Percentiles rank a stretch among this genome's conserved stretches.
Evolutionary conservation across 2,113 vertebrate genomes (phyloP).

Genomic region (Caranx ignobilis): DNA sequence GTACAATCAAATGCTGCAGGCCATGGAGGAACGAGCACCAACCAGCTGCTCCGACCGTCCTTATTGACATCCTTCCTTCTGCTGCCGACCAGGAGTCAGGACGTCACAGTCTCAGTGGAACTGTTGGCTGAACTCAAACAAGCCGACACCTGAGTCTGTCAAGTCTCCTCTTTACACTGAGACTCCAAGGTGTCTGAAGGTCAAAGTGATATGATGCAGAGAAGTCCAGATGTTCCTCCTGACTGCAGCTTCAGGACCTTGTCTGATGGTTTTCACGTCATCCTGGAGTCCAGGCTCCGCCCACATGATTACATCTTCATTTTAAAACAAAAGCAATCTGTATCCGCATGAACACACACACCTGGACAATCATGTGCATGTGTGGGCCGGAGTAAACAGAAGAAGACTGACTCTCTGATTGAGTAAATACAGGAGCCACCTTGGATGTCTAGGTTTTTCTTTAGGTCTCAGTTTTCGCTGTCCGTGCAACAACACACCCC

Average conservation of each 20-base stretch:
- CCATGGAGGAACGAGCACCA: constrained; percentile 12
- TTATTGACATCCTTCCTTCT: constrained; percentile 54
- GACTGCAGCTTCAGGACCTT: background rate
- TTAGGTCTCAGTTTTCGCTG: no score
- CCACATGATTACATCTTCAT: no score
- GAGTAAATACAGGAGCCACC: no score
- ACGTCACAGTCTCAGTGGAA: background rate
- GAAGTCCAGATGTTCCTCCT: background rate
- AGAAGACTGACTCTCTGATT: no score
- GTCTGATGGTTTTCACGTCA: background rate
- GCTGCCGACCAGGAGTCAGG: background rate
- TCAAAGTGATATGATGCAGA: background rate
- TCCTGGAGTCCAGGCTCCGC: background rate
- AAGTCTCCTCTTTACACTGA: background rate
- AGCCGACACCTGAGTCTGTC: background rate
- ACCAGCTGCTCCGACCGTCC: constrained; percentile 26
- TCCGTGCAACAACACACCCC: no score
- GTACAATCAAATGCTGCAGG: constrained; percentile 53
- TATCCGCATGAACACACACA: no score
- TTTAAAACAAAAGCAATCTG: no score
- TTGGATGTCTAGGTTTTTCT: no score
- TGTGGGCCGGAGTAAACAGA: no score
- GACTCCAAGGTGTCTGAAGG: no score
- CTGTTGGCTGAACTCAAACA: background rate
- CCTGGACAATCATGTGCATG: no score